Conservation (phyloP, 1,140 invertebrate genomes). For the Drosophila oshimai region DNA sequence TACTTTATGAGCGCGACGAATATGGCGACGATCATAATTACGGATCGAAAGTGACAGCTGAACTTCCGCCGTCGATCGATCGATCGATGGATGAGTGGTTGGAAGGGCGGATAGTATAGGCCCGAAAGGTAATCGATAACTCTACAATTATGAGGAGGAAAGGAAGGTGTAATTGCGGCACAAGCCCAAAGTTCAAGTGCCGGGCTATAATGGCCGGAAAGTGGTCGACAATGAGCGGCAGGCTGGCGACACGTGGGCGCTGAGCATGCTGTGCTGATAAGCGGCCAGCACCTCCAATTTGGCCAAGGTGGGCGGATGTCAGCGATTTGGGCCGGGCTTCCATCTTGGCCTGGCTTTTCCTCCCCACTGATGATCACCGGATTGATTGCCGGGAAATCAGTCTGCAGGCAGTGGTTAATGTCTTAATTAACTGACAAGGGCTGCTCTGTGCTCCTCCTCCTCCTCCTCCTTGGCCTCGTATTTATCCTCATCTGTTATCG, state of each 20-base stretch:
- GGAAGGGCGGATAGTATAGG: conserved; percentile 10
- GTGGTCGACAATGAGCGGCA: conserved; percentile 47
- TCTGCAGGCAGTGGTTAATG: conserved; percentile 63
- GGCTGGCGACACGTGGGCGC: conserved; percentile 68
- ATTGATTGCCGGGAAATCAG: conserved; percentile 36
- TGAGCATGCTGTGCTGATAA: too few species aligned
- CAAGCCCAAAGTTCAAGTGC: conserved; percentile 39
- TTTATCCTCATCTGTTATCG: conserved; percentile 54
- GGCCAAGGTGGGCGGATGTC: conserved; percentile 60
- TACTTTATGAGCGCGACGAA: conserved; percentile 63
- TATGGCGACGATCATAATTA: conserved; percentile 76
- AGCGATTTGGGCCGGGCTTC: conserved; percentile 57
- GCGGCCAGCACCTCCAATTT: conserved; percentile 13
- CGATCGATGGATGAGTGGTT: too few species aligned
- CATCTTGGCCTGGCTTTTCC: conserved; percentile 17
- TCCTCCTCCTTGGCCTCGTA: conserved; percentile 5
- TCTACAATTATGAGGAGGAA: conserved; percentile 34
- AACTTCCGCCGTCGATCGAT: conserved; percentile 51
- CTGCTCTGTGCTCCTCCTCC: background rate
- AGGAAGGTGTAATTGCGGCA: conserved; percentile 72
- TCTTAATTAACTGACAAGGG: conserved; percentile 76
- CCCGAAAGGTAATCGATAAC: conserved; percentile 44
- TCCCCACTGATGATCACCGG: conserved; percentile 10
- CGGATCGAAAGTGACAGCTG: conserved; percentile 67
- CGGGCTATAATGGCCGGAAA: conserved; percentile 67